phyloP scores from a whole-genome alignment of 2,113 vertebrate species.

The Alosa alosa region DNA sequence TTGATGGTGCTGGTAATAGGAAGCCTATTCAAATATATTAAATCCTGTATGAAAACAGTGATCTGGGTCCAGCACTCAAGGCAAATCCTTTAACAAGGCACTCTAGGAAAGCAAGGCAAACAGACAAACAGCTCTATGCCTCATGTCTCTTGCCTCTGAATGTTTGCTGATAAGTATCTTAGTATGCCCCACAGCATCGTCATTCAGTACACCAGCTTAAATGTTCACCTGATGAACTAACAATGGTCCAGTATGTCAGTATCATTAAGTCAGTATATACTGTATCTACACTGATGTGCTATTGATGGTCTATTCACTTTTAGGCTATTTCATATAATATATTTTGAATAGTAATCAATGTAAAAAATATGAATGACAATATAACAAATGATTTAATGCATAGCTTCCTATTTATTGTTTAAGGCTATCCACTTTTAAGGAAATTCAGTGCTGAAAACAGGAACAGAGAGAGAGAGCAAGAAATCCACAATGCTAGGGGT shows the following conservation, averaged over 20 bases:
- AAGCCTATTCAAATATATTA: constrained; percentile 21
- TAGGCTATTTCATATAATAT: no score
- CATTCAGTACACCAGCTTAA: neutral
- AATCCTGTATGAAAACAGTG: constrained; percentile 40
- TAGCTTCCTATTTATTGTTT: no score
- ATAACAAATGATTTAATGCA: no score
- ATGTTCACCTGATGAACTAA: neutral
- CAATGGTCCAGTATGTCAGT: neutral
- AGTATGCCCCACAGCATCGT: neutral
- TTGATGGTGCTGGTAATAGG: constrained; percentile 52
- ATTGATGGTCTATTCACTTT: no score
- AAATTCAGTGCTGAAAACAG: no score
- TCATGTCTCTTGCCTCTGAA: neutral
- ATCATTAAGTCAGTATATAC: neutral
- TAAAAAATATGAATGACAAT: no score
- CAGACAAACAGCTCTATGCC: neutral
- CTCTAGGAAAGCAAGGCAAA: neutral
- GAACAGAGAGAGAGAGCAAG: no score
- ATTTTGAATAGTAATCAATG: no score
- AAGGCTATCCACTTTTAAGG: no score
- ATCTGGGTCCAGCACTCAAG: neutral
- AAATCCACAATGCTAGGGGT: no score
- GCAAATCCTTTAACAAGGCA: neutral
- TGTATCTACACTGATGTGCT: no score
- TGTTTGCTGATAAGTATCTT: neutral